A percentile compares a stretch with the other conserved stretches of the same genome.
These are phyloP conservation scores for Camponotus vicinus DNA, from an alignment of 1,140 invertebrate species.

Conservation along the genomic window DNA sequence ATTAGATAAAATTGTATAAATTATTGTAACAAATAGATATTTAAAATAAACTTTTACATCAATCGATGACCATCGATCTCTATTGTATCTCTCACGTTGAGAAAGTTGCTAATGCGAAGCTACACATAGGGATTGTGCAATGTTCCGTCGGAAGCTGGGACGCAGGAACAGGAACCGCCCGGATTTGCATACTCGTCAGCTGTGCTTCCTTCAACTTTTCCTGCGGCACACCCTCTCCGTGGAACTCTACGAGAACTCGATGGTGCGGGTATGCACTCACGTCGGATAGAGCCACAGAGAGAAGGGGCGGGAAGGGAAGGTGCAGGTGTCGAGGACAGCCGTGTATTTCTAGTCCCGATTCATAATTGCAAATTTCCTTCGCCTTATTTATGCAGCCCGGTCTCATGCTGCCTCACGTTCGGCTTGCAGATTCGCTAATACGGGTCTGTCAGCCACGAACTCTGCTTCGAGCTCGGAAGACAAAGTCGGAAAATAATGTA, in stretches of 20 bases:
- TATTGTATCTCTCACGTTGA: not conserved
- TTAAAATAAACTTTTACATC: conserved; percentile 20
- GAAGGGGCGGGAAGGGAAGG: not conserved
- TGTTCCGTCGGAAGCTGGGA: conserved; percentile 75
- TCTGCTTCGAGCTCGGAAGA: conserved; percentile 23
- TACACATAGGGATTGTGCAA: conserved; percentile 78
- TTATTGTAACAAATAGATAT: conserved; percentile 5
- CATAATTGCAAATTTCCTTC: conserved; percentile 86
- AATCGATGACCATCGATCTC: conserved; percentile 30
- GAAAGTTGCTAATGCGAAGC: conserved; percentile 79
- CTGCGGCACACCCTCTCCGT: conserved; percentile 80
- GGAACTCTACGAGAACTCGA: conserved; percentile 71
- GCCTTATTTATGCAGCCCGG: conserved; percentile 85
- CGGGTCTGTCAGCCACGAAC: conserved; percentile 57
- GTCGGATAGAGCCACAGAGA: conserved; percentile 45
- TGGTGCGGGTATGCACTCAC: conserved; percentile 73
- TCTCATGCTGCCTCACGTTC: conserved; percentile 59
- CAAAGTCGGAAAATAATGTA: conserved; percentile 44
- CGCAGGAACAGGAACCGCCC: conserved; percentile 67
- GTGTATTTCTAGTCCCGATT: conserved; percentile 86
- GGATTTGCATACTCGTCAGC: conserved; percentile 87
- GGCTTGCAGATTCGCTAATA: conserved; percentile 53
- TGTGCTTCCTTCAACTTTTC: conserved; percentile 87
- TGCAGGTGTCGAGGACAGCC: conserved; percentile 74
- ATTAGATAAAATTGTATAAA: conserved; percentile 25